Percentiles rank a stretch among this genome's conserved stretches.
phyloP scores from a whole-genome alignment of 2,113 vertebrate species.

The Bos javanicus region DNA sequence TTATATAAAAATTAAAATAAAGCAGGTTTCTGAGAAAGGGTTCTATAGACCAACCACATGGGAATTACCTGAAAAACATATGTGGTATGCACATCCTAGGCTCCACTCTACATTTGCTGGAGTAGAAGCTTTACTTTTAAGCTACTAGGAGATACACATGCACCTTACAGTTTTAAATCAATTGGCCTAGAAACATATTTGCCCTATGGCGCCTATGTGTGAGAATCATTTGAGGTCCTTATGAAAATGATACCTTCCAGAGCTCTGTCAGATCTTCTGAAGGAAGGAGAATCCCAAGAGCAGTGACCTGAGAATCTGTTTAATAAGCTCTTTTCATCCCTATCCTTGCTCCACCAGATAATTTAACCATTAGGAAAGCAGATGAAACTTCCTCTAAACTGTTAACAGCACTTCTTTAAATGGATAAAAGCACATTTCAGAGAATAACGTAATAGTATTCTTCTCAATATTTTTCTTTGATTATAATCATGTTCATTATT shows the following conservation, averaged over 20 bases:
- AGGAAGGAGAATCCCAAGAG: not conserved
- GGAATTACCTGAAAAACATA: not conserved
- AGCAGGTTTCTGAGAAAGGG: not conserved
- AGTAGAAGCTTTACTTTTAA: not conserved
- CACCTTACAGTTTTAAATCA: not conserved
- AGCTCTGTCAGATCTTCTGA: not conserved
- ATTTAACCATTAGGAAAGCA: not conserved
- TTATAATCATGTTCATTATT: constrained; percentile 37
- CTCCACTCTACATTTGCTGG: not conserved
- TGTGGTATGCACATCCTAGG: not conserved
- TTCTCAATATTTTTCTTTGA: constrained; percentile 14
- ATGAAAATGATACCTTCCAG: not conserved
- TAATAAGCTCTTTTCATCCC: not conserved
- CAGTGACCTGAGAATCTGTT: not conserved
- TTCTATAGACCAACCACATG: not conserved
- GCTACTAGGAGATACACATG: not conserved
- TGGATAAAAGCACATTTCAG: not conserved
- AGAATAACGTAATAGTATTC: not conserved
- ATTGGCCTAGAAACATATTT: not conserved
- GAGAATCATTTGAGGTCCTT: not conserved
- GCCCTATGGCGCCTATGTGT: not conserved
- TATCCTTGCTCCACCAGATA: not conserved
- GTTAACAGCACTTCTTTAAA: not conserved
- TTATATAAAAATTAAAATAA: constrained; percentile 9
- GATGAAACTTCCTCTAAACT: not conserved